A percentile compares a stretch with the other conserved stretches of the same genome.
These are phyloP conservation scores for Cynoglossus semilaevis DNA, from an alignment of 2,113 vertebrate species.

Conservation along the genomic window DNA sequence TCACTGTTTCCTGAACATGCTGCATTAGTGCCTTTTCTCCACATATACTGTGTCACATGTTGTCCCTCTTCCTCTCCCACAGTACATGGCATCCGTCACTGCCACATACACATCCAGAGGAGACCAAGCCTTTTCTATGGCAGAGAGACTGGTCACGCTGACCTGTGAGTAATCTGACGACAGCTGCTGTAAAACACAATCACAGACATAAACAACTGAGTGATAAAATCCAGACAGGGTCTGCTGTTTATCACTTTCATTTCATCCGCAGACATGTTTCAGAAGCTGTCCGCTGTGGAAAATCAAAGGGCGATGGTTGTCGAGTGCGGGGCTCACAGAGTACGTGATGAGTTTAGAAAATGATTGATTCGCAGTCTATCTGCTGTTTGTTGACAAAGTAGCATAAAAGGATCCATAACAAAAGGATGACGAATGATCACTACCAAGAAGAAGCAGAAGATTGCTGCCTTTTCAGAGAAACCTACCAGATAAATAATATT, in stretches of 20 bases:
- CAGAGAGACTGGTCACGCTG: conserved; percentile 84
- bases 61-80: conserved; percentile 10
- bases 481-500: no score
- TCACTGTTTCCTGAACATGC: neutral
- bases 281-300: conserved; percentile 82
- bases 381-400: conserved; percentile 6
- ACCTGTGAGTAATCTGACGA: conserved; percentile 76
- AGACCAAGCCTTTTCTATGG: conserved; percentile 70
- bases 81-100: conserved; percentile 82
- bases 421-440: no score
- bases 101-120: conserved; percentile 71
- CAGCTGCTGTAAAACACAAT: neutral
- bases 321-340: conserved; percentile 81
- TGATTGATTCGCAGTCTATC: neutral
- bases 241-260: conserved; percentile 11
- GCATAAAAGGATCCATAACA: neutral
- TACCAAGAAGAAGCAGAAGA: no score
- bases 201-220: neutral
- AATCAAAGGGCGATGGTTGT: conserved; percentile 81
- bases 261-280: conserved; percentile 80
- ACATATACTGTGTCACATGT: neutral
- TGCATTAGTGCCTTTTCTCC: neutral
- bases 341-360: conserved; percentile 33
- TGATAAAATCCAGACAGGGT: neutral
- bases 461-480: no score